Evolutionary conservation across 2,797 vertebrate species (phyloP), one percentile per base, ranked within the genome.

Genomic region (Bryconaethiops microstoma): DNA sequence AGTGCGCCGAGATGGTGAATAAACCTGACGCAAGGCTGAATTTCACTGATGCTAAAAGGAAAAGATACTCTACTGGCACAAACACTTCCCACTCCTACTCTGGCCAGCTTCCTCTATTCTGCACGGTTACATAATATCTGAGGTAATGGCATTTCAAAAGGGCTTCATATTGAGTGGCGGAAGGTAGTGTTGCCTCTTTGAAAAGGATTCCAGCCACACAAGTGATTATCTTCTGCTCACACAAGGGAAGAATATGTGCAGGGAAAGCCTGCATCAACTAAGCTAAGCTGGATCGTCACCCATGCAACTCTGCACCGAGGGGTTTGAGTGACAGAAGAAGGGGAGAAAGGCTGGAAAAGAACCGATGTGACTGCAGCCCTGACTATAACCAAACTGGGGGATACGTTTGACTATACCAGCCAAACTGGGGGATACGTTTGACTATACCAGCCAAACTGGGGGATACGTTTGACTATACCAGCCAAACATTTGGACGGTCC

Each of bases 121-220:
- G 67, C 78, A 72, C 50, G 7, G 14, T 86, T 86, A 78, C 63
- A 64, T 82, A 86, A 86, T 48, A 74, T 73, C 48, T 62, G 79
- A 80, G 72, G 55, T 74, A 55, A 70, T 70, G 62, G 45, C 4
- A 54, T 70, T 68, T 71, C 35, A 23, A 77, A 79, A 40, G 45
- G 71, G 48, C 19, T 52, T 60, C 4, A 45, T 62, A 42, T 63
- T 67, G 69, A 74, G 45, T 39, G 40, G n/a, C 23, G 63, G 67
- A 60, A 59, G 79, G 67, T 74, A 65, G 35, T 7, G 13, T 12
- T 17, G 76, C 60, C 50, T 77, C 39, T 68, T 78, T 55, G 40
- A 45, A 62, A 82, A 65, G 62, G 35, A 81, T 79, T 78, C 48
- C 67, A 87, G 79, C 75, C 74, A 80, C 75, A 80, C 80, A 76